Percentiles rank a stretch among this genome's conserved stretches.
phyloP scores from a whole-genome alignment of 1,140 invertebrate species.

The Stegodyphus dumicola region DNA sequence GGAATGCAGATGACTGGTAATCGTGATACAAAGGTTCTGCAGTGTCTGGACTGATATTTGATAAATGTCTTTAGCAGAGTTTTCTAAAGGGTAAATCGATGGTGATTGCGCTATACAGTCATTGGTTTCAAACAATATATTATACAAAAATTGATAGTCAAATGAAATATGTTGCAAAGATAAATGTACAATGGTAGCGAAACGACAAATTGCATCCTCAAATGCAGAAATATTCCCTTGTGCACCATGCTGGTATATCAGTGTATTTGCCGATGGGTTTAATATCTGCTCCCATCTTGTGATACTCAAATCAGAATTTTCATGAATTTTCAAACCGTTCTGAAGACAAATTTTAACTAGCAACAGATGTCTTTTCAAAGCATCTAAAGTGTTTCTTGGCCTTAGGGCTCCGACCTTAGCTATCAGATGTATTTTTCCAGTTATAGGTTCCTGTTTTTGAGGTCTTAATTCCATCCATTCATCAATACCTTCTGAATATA shows the following conservation, averaged over 20 bases:
- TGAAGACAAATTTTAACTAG: conserved; percentile 25
- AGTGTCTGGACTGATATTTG: conserved; percentile 7
- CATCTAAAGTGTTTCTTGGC: conserved; percentile 8
- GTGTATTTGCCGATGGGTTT: conserved; percentile 1
- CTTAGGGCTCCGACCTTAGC: neutral
- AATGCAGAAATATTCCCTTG: conserved; percentile 12
- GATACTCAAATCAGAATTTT: neutral
- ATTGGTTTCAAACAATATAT: conserved; percentile 6
- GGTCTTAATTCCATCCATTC: conserved; percentile 4
- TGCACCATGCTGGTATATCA: conserved; percentile 33
- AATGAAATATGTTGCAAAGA: neutral
- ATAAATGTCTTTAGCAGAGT: neutral
- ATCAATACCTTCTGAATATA: conserved; percentile 46
- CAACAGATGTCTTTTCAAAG: conserved; percentile 43
- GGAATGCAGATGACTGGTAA: conserved; percentile 1
- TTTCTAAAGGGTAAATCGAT: neutral
- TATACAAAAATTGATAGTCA: conserved; percentile 25
- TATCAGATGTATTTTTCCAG: conserved; percentile 24
- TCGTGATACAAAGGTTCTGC: neutral
- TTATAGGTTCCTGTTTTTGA: neutral
- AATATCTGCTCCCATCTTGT: conserved; percentile 37
- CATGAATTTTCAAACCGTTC: neutral
- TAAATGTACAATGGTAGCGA: conserved; percentile 16
- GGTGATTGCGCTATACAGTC: neutral
- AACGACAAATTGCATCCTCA: conserved; percentile 25